Base-by-base conservation (phyloP, 2,888 invertebrate genomes). In the Caenorhabditis angaria region DNA sequence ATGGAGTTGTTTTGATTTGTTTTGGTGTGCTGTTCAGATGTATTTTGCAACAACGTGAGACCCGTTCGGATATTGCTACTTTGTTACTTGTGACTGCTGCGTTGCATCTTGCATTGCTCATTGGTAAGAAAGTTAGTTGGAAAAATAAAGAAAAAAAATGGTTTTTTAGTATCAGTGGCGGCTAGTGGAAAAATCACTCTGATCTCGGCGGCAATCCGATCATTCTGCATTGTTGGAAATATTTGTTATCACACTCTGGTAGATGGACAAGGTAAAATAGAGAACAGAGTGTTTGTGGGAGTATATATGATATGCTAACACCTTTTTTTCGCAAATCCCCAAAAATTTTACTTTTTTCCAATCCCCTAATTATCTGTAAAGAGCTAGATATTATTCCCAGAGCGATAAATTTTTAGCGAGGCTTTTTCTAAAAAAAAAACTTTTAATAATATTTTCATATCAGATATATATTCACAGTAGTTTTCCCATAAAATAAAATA, bases 1-100 rank as follows among this genome's bases (percentile, higher is more conserved):
- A 78, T 50, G 81, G 81, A 0, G 54, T 66, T 14, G 56, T 66
- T 0, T 61, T 81, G 0, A 61, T 78, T n/a, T 63, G 64, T 14
- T 77, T 78, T 35, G 77, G 77, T 4, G 32, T 74, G 12, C 27
- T 78, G 10, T 77, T 76, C 60, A 61, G 70, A 70, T 70, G 69
- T 50, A 70, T 76, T 51, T 60, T 75, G 5, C 70, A 69, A 32
- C 71, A 76, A 59, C 69, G 78, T 0, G 78, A 79, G 55, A 75
- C 70, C 10, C 60, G 78, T 2, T 48, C 76, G 0, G 78, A 79
- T 35, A 69, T 76, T 22, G 71, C 76, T 6, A 58, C 70, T 12
- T 55, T 79, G 18, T 57, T 79, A 1, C 59, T 79, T 4, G 64
- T 69, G 20, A 66, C 68, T 6, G 76, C 72, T 0, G 51, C 64